Evolutionary conservation across 2,888 invertebrate genomes (phyloP).

Genomic region (Falcaria lacertinaria): DNA sequence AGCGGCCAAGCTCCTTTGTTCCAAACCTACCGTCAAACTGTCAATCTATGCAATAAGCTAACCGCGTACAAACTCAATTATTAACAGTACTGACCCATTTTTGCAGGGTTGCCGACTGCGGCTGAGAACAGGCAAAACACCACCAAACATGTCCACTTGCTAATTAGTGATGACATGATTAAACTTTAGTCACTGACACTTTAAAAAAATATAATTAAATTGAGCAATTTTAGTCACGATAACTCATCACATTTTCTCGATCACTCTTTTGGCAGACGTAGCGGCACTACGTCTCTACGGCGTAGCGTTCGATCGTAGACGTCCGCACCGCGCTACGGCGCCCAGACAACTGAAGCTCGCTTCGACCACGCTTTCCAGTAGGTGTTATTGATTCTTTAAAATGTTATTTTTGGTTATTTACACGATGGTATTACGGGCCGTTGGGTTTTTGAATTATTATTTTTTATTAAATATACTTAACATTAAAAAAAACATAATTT

Average conservation of each 20-base stretch:
- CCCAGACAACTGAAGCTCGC: constrained; percentile 64
- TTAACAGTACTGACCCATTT: constrained; percentile 70
- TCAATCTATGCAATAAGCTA: constrained; percentile 46
- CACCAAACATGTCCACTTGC: constrained; percentile 54
- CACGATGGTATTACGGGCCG: constrained; percentile 35
- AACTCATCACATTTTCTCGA: constrained; percentile 49
- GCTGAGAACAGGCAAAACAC: constrained; percentile 37
- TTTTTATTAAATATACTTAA: not conserved
- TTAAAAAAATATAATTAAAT: constrained; percentile 26
- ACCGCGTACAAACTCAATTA: constrained; percentile 50
- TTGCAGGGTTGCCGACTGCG: constrained; percentile 62
- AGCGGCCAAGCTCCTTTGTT: constrained; percentile 42
- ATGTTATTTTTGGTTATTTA: constrained; percentile 76
- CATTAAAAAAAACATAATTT: no score
- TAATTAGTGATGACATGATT: constrained; percentile 16
- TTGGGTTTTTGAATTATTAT: constrained; percentile 4
- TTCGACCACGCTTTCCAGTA: constrained; percentile 45
- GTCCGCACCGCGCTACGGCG: constrained; percentile 51
- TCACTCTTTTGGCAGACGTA: constrained; percentile 29
- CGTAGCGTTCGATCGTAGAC: constrained; percentile 35
- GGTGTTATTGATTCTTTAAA: constrained; percentile 76
- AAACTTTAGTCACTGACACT: constrained; percentile 32
- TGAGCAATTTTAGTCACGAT: constrained; percentile 30
- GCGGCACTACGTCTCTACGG: constrained; percentile 20
- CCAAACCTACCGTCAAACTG: constrained; percentile 44